Base-by-base conservation (phyloP, 2,888 invertebrate species). In the Sesamia inferens region DNA sequence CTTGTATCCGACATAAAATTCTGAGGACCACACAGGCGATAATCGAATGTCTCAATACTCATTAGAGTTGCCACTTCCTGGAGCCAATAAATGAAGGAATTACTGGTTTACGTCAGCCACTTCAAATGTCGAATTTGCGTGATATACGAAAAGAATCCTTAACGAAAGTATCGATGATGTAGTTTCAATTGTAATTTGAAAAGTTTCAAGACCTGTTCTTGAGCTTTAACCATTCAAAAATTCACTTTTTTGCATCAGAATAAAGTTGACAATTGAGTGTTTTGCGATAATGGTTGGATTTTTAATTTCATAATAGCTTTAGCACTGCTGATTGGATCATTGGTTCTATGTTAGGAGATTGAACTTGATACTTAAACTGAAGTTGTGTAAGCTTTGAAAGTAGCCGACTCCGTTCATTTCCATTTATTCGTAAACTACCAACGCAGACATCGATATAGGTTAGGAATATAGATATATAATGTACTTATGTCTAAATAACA, bases 61-160 rank as follows among this genome's bases (percentile, higher is more conserved):
- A 76, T 75, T 70, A 70, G 48, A 66, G 31, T 13, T 0, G 62
- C 67, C 39, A 68, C 57, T 82, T 81, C 78, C 74, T 58, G 62
- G 68, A 71, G 61, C n/a, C 78, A 78, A 82, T 81, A 82, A 82
- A 78, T 55, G 7, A 61, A 62, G 69, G 51, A 64, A 81, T 64
- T 64, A 51, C 80, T 47, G 16, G 13, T 55, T 58, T 55, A 22
- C 13, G 64, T 62, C 65, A 72, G 47, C 59, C 55, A 48, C 42
- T 59, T 11, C 24, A 65, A 57, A 62, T 11, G 22, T n/a, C 13
- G 0, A 51, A 31, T 44, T 39, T 19, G 16, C 11, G 31, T 48
- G 59, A 47, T 4, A 22, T 0, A 0, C 13, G 13, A 64, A 79
- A 79, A 64, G 0, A n/a, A n/a, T 44, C 63, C 58, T 16, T 55